Base-by-base conservation (phyloP, 2,797 vertebrate genomes). In the Enteromius fasciolatus region DNA sequence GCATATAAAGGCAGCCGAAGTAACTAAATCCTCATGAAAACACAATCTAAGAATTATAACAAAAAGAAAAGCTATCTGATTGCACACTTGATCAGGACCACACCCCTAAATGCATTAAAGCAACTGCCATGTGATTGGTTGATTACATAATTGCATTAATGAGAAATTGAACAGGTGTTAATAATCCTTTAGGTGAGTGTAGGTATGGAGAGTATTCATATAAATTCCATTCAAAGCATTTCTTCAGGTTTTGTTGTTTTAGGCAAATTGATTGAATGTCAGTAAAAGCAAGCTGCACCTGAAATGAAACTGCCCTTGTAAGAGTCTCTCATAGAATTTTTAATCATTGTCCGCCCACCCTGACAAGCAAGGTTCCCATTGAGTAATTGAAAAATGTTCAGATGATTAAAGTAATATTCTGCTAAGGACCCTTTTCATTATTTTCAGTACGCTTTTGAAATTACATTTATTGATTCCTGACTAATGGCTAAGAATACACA, bases 401-500 rank as follows among this genome's bases (percentile, higher is more conserved):
- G 74, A 77, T 84, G 78, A 82, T 81, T 86, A 73, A 84, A 84
- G 63, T 86, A 75, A 78, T 82, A 73, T 78, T 82, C 59, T 67
- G 46, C 36, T 46, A 73, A 69, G 68, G 75, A 67, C 48, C n/a
- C 76, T 82, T 86, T 84, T 84, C 79, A 86, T 86, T 86, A 76
- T 78, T 78, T 86, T 82, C 48, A 14, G 28, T 82, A 54, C 28
- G 52, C 69, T 64, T 82, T 82, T 82, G 14, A 78, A 81, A 86
- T 84, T 66, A 79, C 44, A 76, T 81, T 69, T 78, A 82, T 83
- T 75, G 80, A 86, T 83, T 76, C 36, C 54, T 75, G 66, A 73
- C 79, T 79, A 81, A 86, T 82, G 28, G 79, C 70, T 75, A 46
- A 75, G 57, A 81, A 82, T 76, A 66, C 80, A 79, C 83, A 76